Percentiles rank a stretch among this genome's conserved stretches.
Evolutionary conservation across 2,797 vertebrate species (phyloP).

Genomic region (Mus spretus): DNA sequence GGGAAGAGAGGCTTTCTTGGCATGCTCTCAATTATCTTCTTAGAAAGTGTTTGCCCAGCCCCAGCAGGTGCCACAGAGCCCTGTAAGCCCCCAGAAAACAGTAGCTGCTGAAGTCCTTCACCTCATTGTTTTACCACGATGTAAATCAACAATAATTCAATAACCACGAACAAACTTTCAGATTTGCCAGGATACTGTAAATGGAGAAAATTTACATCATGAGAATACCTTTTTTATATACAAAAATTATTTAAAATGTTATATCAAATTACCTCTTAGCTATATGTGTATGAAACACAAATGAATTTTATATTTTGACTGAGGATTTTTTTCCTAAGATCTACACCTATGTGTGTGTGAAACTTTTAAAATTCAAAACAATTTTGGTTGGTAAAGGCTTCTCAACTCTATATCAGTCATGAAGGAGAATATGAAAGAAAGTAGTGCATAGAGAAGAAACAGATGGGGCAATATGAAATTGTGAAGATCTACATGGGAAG

Average conservation of each 20-base stretch:
- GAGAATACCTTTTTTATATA: neutral
- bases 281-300: neutral
- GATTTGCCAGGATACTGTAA: neutral
- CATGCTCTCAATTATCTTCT: neutral
- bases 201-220: neutral
- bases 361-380: neutral
- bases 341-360: neutral
- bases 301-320: neutral
- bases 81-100: neutral
- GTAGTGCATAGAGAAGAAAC: neutral
- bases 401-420: neutral
- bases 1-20: neutral
- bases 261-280: neutral
- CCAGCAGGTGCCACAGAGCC: neutral
- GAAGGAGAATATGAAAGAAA: neutral
- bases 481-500: neutral
- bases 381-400: neutral
- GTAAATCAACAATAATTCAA: neutral
- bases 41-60: neutral
- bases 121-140: neutral
- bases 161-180: neutral
- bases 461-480: neutral
- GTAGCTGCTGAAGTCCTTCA: neutral
- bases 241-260: neutral
- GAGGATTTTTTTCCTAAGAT: neutral